These are phyloP conservation scores for Tipula confusa DNA, from an alignment of 2,888 invertebrate genomes.

Conservation along the genomic window DNA sequence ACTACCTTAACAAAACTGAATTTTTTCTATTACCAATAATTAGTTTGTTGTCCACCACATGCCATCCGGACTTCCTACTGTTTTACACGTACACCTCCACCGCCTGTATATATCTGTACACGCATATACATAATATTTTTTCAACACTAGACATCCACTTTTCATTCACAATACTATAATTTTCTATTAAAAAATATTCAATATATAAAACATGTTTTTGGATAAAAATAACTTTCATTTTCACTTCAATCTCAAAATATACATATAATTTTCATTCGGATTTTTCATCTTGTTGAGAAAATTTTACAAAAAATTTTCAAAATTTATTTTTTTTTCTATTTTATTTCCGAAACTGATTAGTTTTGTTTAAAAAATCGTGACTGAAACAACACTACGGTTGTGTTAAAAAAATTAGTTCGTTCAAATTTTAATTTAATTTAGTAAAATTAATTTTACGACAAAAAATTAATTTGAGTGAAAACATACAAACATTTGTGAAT, in stretches of 20 bases:
- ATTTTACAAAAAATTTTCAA: background rate
- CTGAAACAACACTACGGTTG: background rate
- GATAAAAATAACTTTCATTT: constrained; percentile 29
- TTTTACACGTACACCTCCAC: background rate
- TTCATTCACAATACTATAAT: constrained; percentile 13
- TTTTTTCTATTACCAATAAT: too few species aligned
- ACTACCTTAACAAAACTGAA: too few species aligned
- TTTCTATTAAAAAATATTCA: constrained; percentile 25
- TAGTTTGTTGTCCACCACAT: background rate
- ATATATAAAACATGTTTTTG: constrained; percentile 26
- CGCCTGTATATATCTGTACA: background rate
- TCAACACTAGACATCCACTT: constrained; percentile 25
- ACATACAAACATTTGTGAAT: background rate
- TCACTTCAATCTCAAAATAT: constrained; percentile 14
- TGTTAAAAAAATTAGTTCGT: too few species aligned
- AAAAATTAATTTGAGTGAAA: background rate
- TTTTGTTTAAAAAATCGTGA: background rate
- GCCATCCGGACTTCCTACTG: background rate
- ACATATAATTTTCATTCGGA: background rate
- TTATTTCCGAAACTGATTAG: constrained; percentile 30
- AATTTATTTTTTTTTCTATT: background rate
- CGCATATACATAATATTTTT: background rate
- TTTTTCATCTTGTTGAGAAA: background rate
- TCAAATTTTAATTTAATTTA: too few species aligned
- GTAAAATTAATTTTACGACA: background rate